A percentile compares a stretch with the other conserved stretches of the same genome.
Evolutionary conservation across 2,113 vertebrate genomes (phyloP).

Genomic region (Toxotes chatareus): DNA sequence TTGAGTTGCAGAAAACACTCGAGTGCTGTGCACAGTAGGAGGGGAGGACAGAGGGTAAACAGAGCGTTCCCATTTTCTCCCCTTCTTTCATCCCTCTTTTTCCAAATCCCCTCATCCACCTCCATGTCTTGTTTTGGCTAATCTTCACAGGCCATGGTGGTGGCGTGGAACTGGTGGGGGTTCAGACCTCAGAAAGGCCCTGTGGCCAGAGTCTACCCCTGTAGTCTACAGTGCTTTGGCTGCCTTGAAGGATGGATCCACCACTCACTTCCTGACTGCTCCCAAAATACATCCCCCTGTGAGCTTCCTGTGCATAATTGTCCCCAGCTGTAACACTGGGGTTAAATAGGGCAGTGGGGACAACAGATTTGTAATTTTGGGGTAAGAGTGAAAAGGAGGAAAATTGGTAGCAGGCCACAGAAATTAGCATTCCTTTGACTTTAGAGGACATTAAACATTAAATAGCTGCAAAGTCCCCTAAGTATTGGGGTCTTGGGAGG

Average conservation of each 20-base stretch:
- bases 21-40: conserved; percentile 26
- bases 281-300: conserved; percentile 61
- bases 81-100: conserved; percentile 54
- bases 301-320: conserved; percentile 84
- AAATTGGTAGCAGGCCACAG: conserved; percentile 84
- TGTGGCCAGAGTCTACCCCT: conserved; percentile 66
- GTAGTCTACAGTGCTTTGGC: conserved; percentile 16
- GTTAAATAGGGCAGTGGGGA: conserved; percentile 83
- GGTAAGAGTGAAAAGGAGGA: conserved; percentile 75
- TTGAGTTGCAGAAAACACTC: conserved; percentile 2
- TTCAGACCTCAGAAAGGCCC: conserved; percentile 56
- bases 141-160: conserved; percentile 63
- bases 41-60: conserved; percentile 34
- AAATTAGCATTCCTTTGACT: conserved; percentile 86
- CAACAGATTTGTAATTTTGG: conserved; percentile 84
- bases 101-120: conserved; percentile 26
- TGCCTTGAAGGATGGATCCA: conserved; percentile 71
- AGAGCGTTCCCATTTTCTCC: conserved; percentile 56
- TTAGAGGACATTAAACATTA: conserved; percentile 83
- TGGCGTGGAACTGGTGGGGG: conserved; percentile 23
- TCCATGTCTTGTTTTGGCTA: conserved; percentile 66
- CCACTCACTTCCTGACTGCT: conserved; percentile 74
- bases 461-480: conserved; percentile 80
- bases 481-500: conserved; percentile 62
- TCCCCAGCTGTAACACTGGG: conserved; percentile 82